phyloP scores from a whole-genome alignment of 2,797 vertebrate genomes.

The Bradypus variegatus region DNA sequence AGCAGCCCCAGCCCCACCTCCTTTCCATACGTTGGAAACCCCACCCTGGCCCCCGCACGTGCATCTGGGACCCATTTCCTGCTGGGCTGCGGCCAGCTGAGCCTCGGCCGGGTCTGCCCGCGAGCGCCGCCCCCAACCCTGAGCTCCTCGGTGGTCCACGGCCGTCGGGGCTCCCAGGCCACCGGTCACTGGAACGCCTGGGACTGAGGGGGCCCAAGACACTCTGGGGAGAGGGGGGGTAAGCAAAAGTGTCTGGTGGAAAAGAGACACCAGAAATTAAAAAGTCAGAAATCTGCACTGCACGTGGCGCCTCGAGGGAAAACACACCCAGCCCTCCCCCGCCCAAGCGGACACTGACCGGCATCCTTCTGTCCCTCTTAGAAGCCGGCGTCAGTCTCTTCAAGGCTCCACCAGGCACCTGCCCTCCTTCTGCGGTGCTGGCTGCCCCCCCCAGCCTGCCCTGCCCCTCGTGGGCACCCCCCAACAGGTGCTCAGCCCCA shows the following conservation, averaged over 20 bases:
- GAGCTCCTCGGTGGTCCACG: neutral
- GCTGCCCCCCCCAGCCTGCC: neutral
- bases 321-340: neutral
- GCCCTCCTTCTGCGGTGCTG: accelerated
- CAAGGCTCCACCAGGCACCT: accelerated
- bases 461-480: too few species aligned
- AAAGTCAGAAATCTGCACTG: neutral
- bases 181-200: accelerated
- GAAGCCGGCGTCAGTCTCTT: accelerated
- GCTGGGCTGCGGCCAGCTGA: neutral
- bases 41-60: accelerated
- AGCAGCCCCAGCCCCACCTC: neutral
- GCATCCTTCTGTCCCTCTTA: neutral
- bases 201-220: neutral
- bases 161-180: neutral
- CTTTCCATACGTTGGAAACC: neutral
- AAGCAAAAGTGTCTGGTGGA: neutral
- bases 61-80: conserved; percentile 41
- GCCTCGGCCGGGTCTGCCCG: too few species aligned
- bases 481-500: neutral
- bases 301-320: accelerated
- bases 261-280: neutral
- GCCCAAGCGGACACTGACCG: accelerated
- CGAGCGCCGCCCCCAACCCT: too few species aligned
- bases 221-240: too few species aligned